A percentile compares a stretch with the other conserved stretches of the same genome.
phyloP scores from a whole-genome alignment of 1,140 invertebrate genomes.

The Aphidius ervi region DNA sequence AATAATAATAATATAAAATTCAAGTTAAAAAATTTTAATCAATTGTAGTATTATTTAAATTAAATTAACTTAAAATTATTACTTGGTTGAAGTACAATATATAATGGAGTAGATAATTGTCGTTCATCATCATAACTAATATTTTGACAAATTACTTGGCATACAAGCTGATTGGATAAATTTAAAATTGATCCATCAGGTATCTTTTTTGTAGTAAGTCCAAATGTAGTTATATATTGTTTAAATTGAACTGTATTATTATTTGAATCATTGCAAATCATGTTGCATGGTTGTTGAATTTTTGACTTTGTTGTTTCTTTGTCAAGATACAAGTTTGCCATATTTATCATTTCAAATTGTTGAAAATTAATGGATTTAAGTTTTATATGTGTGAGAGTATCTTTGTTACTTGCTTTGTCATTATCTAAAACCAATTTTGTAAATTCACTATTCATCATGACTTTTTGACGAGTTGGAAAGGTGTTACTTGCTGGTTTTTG shows the following conservation, averaged over 20 bases:
- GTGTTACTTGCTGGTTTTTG: slow-evolving; percentile 27
- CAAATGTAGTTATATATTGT: slow-evolving; percentile 19
- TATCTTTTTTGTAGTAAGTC: slow-evolving; percentile 24
- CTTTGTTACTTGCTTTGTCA: slow-evolving; percentile 27
- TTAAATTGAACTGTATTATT: slow-evolving; percentile 26
- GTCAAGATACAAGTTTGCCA: slow-evolving; percentile 23
- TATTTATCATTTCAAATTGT: slow-evolving; percentile 29
- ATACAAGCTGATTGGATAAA: slow-evolving; percentile 23
- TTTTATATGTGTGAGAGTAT: slow-evolving; percentile 27
- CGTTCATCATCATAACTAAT: slow-evolving; percentile 16
- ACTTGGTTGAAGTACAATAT: slow-evolving; percentile 18
- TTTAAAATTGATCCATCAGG: slow-evolving; percentile 26
- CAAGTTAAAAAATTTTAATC: too few relatives aligned
- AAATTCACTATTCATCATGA: slow-evolving; percentile 30
- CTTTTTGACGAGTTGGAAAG: slow-evolving; percentile 30
- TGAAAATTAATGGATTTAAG: slow-evolving; percentile 31
- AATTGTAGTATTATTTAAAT: background rate
- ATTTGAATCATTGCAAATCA: slow-evolving; percentile 27
- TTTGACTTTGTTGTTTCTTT: slow-evolving; percentile 27
- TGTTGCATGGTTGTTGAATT: slow-evolving; percentile 29
- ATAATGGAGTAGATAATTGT: slow-evolving; percentile 22
- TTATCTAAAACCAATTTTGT: slow-evolving; percentile 28
- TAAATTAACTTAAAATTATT: slow-evolving; percentile 4
- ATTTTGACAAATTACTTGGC: slow-evolving; percentile 25
- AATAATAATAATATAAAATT: too few relatives aligned